A percentile compares a stretch with the other conserved stretches of the same genome.
phyloP scores from a whole-genome alignment of 2,888 invertebrate genomes.

The Netelia virgata region DNA sequence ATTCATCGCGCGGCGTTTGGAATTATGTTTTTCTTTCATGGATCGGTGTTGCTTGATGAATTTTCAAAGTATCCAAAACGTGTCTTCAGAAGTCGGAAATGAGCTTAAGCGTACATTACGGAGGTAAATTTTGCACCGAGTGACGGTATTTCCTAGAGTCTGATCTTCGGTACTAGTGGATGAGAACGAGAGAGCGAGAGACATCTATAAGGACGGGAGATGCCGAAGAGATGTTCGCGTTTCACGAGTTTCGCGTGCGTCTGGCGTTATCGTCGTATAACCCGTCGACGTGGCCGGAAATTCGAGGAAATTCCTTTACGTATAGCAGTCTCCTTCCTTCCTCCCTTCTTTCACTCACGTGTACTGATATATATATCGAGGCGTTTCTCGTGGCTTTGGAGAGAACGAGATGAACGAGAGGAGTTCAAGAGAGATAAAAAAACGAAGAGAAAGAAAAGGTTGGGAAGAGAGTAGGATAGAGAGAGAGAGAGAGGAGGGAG shows the following conservation, averaged over 20 bases:
- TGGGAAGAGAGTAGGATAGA: neutral
- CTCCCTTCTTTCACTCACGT: constrained; percentile 15
- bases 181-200: neutral
- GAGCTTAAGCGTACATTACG: constrained; percentile 16
- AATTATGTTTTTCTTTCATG: neutral
- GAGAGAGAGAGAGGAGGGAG: neutral
- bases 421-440: constrained; percentile 24
- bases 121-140: constrained; percentile 5
- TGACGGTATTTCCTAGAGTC: constrained; percentile 26
- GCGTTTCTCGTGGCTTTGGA: constrained; percentile 35
- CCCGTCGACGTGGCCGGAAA: constrained; percentile 57
- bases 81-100: neutral
- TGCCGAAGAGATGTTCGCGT: constrained; percentile 8
- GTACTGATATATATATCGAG: constrained; percentile 1
- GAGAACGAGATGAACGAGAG: constrained; percentile 26
- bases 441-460: constrained; percentile 1
- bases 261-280: constrained; percentile 42
- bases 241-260: constrained; percentile 41
- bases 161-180: constrained; percentile 39
- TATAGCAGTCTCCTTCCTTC: constrained; percentile 25
- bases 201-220: constrained; percentile 13
- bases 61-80: neutral
- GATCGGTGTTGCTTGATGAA: neutral
- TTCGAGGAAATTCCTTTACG: constrained; percentile 51
- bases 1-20: no score